These are phyloP conservation scores for Chrysochloris asiatica DNA, from an alignment of 2,113 vertebrate species.

Conservation along the genomic window DNA sequence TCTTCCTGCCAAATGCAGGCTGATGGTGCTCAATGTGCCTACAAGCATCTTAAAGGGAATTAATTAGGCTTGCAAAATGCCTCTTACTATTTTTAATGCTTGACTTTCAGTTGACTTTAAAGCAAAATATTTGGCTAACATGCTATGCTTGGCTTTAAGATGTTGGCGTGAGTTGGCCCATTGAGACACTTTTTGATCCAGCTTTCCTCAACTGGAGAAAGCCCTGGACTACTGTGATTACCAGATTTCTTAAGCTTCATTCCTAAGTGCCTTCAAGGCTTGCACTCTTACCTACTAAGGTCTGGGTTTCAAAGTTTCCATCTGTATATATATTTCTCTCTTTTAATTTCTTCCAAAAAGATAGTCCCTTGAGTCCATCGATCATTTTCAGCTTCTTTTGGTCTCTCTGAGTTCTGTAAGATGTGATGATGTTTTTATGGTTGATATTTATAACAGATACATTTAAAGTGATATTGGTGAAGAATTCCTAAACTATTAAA, in stretches of 20 bases:
- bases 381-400: constrained; percentile 37
- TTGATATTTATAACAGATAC: not conserved
- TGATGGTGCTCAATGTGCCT: not conserved
- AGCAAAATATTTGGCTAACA: constrained; percentile 53
- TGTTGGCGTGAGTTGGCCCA: not conserved
- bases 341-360: constrained; percentile 49
- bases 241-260: not conserved
- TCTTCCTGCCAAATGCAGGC: not conserved
- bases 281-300: not conserved
- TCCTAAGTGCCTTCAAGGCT: not conserved
- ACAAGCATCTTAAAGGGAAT: not conserved
- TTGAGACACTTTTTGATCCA: not conserved
- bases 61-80: constrained; percentile 53
- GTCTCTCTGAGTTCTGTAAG: not conserved
- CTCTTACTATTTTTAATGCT: constrained; percentile 55
- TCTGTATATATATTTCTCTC: not conserved
- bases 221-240: not conserved
- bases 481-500: not conserved
- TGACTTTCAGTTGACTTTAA: constrained; percentile 69
- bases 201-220: not conserved
- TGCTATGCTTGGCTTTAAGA: constrained; percentile 32
- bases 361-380: not conserved
- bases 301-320: constrained; percentile 10
- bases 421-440: not conserved
- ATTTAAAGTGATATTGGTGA: not conserved